phyloP scores from a whole-genome alignment of 2,113 vertebrate species.

The Larimichthys crocea region DNA sequence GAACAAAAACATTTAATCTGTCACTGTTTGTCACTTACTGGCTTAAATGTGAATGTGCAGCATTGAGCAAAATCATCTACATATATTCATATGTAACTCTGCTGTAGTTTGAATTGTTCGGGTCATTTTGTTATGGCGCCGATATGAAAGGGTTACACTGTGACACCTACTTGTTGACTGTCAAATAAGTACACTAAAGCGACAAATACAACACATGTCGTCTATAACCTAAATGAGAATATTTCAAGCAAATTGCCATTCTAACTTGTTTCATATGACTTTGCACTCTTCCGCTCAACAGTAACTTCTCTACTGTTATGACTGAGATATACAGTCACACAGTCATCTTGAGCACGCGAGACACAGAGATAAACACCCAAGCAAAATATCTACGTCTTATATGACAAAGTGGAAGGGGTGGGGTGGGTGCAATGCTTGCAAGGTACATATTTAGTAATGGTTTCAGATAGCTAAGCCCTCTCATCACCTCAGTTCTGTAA shows the following conservation, averaged over 20 bases:
- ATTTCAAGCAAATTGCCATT: background rate
- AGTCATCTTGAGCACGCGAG: background rate
- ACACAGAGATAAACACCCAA: background rate
- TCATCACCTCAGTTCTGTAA: background rate
- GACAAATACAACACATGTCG: background rate
- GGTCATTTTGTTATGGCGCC: too few species aligned
- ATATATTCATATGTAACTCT: background rate
- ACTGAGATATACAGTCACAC: background rate
- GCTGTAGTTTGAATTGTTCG: background rate
- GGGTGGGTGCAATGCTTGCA: background rate
- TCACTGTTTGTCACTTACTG: background rate
- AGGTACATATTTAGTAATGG: background rate
- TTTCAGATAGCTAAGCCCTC: background rate
- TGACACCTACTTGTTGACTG: background rate
- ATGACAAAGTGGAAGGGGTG: background rate
- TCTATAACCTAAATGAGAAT: background rate
- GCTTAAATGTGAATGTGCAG: background rate
- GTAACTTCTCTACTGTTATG: background rate
- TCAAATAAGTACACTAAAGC: background rate
- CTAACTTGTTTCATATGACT: background rate
- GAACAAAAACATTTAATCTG: background rate
- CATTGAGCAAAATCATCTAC: background rate
- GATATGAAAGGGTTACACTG: too few species aligned
- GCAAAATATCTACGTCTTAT: background rate
- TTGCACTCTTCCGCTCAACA: background rate